Conservation (phyloP, 2,888 invertebrate genomes). For the Baronia brevicornis region DNA sequence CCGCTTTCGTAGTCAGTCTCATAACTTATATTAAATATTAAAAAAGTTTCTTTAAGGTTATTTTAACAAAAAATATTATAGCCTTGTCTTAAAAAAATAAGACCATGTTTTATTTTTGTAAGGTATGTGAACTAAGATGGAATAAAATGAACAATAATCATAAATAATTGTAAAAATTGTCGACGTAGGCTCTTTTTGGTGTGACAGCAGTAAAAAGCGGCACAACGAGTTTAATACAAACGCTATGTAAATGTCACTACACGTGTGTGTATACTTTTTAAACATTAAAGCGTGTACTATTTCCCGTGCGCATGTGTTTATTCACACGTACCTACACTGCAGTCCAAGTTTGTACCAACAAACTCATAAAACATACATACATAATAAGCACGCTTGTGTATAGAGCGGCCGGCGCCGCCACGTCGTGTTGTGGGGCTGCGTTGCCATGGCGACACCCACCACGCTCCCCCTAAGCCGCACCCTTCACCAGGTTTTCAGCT, state of each 20-base stretch:
- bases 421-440: slow-evolving; percentile 71
- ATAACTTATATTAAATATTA: too few species aligned
- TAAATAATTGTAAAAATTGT: too few species aligned
- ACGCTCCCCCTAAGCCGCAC: slow-evolving; percentile 32
- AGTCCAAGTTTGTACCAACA: slow-evolving; percentile 49
- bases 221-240: slow-evolving; percentile 12
- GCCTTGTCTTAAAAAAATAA: too few species aligned
- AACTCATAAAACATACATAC: slow-evolving; percentile 58
- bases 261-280: slow-evolving; percentile 38
- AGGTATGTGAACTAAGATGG: too few species aligned
- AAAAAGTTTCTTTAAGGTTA: too few species aligned
- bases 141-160: too few species aligned
- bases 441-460: slow-evolving; percentile 50
- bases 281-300: slow-evolving; percentile 55
- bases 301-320: slow-evolving; percentile 39
- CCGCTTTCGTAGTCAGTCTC: too few species aligned
- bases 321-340: slow-evolving; percentile 33
- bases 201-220: slow-evolving; percentile 12
- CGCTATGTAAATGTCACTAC: slow-evolving; percentile 17
- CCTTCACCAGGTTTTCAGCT: slow-evolving; percentile 38
- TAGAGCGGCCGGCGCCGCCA: slow-evolving; percentile 56
- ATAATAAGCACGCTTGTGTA: slow-evolving; percentile 33
- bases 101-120: too few species aligned
- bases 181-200: too few species aligned
- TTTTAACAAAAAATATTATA: too few species aligned